Evolutionary conservation across 2,797 vertebrate genomes (phyloP), one percentile per base, ranked within the genome.

Genomic region (Poecilia gillii): DNA sequence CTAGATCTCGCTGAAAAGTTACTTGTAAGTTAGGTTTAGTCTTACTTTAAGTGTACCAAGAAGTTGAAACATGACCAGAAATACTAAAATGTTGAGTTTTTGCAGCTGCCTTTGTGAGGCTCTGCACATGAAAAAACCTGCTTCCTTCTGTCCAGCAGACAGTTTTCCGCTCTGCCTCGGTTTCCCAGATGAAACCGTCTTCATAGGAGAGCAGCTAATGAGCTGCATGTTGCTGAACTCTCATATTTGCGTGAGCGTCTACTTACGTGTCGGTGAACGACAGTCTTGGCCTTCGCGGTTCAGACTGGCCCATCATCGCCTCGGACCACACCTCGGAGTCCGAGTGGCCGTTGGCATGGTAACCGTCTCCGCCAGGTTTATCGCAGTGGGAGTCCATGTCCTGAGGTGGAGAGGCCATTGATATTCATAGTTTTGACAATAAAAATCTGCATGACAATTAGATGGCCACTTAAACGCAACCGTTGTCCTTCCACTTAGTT

Each of bases 191-290:
- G 12, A 64, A 64, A 64, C 31, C 5, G 16, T 18, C 59, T 7
- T 20, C 6, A 64, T 6, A 39, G 18, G 3, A 66, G 62, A 39
- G 28, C 31, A 33, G 14, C 28, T 62, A 1, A 62, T 33, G 13
- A 7, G 14, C 5, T 6, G 13, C 13, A 62, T 16, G 28, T 62
- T 31, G 28, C 28, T 62, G 14, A 62, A 62, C 59, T 33, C 59
- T 62, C 16, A 33, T 33, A 62, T 18, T 20, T 1, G 6, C 39
- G 49, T 72, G 39, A 64, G 2, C 53, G 85, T 84, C 23, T 72
- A 97, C 98, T 73, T 96, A 99, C 98, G 94, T 97, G 95, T 98
- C 97, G 89, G 96, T 97, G 81, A 99, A 98, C 2, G 96, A 95
- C 90, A 99, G 96, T 88, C 96, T 97, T 33, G 98, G 97, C 92